phyloP scores from a whole-genome alignment of 2,113 vertebrate genomes.

The Mustelus asterias region DNA sequence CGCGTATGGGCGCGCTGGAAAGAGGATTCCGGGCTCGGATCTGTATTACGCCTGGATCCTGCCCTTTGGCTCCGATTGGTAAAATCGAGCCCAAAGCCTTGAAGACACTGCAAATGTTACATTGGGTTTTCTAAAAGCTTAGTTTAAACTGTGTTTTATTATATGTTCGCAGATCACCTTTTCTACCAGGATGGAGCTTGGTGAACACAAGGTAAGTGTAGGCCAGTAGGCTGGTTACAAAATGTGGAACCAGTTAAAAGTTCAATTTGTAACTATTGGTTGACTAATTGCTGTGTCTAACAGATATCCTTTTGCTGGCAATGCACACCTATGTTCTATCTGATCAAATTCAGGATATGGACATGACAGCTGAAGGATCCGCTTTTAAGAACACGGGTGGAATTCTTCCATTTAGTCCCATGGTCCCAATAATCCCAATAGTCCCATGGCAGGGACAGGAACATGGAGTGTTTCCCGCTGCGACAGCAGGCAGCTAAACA shows the following conservation, averaged over 20 bases:
- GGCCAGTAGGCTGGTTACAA: not conserved
- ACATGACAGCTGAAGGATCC: slow-evolving; percentile 22
- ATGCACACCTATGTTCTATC: not conserved
- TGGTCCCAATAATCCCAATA: too few relatives aligned
- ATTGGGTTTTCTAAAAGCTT: not conserved
- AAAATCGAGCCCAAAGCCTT: too few relatives aligned
- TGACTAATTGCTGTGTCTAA: not conserved
- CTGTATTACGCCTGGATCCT: too few relatives aligned
- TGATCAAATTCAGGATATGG: not conserved
- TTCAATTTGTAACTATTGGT: not conserved
- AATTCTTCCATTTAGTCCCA: too few relatives aligned
- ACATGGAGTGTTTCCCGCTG: too few relatives aligned
- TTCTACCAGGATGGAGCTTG: not conserved
- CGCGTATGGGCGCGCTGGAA: too few relatives aligned
- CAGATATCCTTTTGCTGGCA: not conserved
- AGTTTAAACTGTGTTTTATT: not conserved
- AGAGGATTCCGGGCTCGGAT: too few relatives aligned
- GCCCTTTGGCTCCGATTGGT: too few relatives aligned
- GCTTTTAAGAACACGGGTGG: too few relatives aligned
- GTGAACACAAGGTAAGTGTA: not conserved
- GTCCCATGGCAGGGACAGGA: too few relatives aligned
- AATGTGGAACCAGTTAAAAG: not conserved
- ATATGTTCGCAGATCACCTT: not conserved
- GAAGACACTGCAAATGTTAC: not conserved
- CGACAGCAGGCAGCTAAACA: too few relatives aligned